Evolutionary conservation across 2,113 vertebrate genomes (phyloP).

Genomic region (Phylloscopus trochilus): DNA sequence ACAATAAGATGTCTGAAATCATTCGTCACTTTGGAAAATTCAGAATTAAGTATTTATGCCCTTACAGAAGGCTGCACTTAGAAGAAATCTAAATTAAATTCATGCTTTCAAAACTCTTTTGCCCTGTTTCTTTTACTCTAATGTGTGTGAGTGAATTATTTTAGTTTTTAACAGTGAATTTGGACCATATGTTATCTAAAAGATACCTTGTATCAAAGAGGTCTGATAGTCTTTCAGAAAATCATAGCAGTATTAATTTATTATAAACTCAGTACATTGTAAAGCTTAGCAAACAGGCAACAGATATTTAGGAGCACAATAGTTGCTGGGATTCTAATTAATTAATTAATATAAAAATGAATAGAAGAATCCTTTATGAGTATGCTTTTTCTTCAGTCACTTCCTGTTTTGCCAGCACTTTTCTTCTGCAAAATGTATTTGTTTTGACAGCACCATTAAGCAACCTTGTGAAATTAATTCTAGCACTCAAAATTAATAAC

Average conservation of each 20-base stretch:
- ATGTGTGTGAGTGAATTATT: background rate
- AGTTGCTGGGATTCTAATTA: background rate
- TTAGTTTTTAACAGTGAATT: background rate
- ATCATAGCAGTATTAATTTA: background rate
- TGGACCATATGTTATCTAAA: background rate
- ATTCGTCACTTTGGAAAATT: background rate
- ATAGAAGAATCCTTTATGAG: background rate
- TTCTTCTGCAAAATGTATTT: slow-evolving; percentile 25
- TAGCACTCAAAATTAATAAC: slow-evolving; percentile 30
- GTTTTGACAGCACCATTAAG: slow-evolving; percentile 1
- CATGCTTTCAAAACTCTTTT: background rate
- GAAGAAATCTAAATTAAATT: background rate
- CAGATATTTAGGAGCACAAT: background rate
- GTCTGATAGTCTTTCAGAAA: background rate
- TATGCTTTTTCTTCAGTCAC: background rate
- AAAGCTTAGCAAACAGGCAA: background rate
- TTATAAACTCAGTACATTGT: background rate
- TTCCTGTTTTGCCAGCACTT: background rate
- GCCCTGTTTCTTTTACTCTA: background rate
- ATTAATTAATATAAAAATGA: slow-evolving; percentile 4
- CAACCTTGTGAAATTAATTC: slow-evolving; percentile 38
- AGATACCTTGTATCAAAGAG: background rate
- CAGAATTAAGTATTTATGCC: background rate
- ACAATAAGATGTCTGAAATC: background rate
- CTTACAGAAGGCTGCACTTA: background rate